These are phyloP conservation scores for Acestrorhynchus altus DNA, from an alignment of 2,797 vertebrate species.

Conservation along the genomic window DNA sequence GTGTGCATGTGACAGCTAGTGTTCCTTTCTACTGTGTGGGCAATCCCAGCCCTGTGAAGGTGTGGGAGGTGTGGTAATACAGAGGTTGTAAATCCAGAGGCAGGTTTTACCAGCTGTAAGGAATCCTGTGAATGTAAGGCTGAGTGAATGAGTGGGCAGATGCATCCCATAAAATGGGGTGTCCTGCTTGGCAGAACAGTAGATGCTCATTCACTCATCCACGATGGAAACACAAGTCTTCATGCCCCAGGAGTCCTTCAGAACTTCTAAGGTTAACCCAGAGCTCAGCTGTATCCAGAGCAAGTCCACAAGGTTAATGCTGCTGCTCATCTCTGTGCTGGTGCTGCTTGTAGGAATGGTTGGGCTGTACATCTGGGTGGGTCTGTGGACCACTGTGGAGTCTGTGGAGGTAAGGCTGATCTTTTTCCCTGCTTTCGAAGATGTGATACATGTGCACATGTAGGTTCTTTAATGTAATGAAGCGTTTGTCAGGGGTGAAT, in stretches of 20 bases:
- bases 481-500: background rate
- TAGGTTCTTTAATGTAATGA: background rate
- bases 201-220: constrained; percentile 37
- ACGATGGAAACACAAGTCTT: constrained; percentile 44
- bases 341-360: constrained; percentile 2
- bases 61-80: background rate
- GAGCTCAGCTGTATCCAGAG: background rate
- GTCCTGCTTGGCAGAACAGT: background rate
- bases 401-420: constrained; percentile 26
- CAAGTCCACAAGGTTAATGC: background rate
- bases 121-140: constrained; percentile 8
- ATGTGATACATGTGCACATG: background rate
- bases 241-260: background rate
- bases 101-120: constrained; percentile 44
- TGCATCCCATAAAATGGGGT: constrained; percentile 41
- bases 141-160: constrained; percentile 53
- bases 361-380: constrained; percentile 5
- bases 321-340: constrained; percentile 1
- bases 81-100: background rate
- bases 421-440: background rate
- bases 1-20: background rate
- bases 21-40: constrained; percentile 20
- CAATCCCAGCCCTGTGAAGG: constrained; percentile 18
- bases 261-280: background rate
- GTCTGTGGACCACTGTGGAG: background rate